Base-by-base conservation (phyloP, 1,140 invertebrate species). In the Scylla paramamosain region DNA sequence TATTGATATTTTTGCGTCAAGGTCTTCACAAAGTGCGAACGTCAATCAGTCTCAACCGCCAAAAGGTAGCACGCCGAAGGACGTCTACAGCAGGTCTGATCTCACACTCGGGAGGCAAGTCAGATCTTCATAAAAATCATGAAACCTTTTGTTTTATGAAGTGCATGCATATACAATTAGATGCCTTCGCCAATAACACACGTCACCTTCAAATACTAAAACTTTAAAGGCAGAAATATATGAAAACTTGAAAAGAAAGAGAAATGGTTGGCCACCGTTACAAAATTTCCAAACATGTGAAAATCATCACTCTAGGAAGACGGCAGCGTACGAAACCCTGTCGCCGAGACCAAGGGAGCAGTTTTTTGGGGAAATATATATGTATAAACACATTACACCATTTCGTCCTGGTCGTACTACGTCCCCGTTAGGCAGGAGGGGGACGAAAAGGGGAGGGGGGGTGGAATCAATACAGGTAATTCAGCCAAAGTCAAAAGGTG, bases 231-330 rank as follows among this genome's bases (percentile, higher is more conserved):
- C 0, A n/a, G 6, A 77, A 7, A n/a, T n/a, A n/a, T 25, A n/a
- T 7, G 20, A 77, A 77, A n/a, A n/a, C 12, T n/a, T 1, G 67
- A 77, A 77, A n/a, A 77, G n/a, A 77, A 77, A n/a, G 67, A 46
- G 45, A 88, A 88, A 88, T 31, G 31, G 20, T 29, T 45, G n/a
- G 45, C 45, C 29, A 45, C 86, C 28, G 45, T 88, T 39, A 88
- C 86, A 46, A 88, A 88, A 88, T 83, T 32, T 83, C 46, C 92
- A n/a, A 77, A 89, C 59, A 90, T 94, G 93, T 94, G 93, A 94
- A 89, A 89, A 20, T 77, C 93, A 94, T 94, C 87, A 94, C 93
- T 94, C 86, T 4, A 29, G 67, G 77, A 45, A 93, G 28, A 46
- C 67, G 45, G 39, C 84, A 20, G 84, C 83, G 82, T 52, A 20